These are phyloP conservation scores for Pangasius sanitwongsei DNA, from an alignment of 2,797 vertebrate species.

Conservation along the genomic window DNA sequence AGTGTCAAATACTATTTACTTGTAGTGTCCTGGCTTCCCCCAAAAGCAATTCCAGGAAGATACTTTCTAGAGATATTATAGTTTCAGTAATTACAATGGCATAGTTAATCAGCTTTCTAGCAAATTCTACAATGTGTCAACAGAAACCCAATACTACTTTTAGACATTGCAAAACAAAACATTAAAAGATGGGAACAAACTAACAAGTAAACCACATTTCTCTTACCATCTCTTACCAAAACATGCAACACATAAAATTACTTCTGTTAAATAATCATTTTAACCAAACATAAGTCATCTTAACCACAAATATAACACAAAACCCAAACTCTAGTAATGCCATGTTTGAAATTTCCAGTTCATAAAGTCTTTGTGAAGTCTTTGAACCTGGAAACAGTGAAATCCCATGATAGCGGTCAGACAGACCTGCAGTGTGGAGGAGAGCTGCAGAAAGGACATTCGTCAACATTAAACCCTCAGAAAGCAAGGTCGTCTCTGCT, in stretches of 20 bases:
- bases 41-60: not conserved
- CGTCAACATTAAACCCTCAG: conserved; percentile 59
- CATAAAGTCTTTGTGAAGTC: conserved; percentile 53
- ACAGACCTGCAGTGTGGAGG: conserved; percentile 34
- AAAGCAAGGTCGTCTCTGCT: conserved; percentile 56
- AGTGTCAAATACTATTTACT: not conserved
- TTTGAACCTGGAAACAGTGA: conserved; percentile 47
- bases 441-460: conserved; percentile 55
- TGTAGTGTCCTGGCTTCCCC: not conserved
- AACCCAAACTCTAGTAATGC: not conserved
- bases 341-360: not conserved
- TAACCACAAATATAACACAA: not conserved
- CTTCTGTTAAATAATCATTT: not conserved
- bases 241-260: not conserved
- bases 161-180: not conserved
- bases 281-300: not conserved
- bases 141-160: not conserved
- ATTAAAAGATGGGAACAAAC: not conserved
- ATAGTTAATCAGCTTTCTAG: not conserved
- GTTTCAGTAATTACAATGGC: not conserved
- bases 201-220: not conserved
- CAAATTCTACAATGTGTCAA: no score
- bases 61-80: not conserved
- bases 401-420: conserved; percentile 54
- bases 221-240: not conserved